phyloP scores from a whole-genome alignment of 2,113 vertebrate genomes.

The Pachypanchax playfairii region DNA sequence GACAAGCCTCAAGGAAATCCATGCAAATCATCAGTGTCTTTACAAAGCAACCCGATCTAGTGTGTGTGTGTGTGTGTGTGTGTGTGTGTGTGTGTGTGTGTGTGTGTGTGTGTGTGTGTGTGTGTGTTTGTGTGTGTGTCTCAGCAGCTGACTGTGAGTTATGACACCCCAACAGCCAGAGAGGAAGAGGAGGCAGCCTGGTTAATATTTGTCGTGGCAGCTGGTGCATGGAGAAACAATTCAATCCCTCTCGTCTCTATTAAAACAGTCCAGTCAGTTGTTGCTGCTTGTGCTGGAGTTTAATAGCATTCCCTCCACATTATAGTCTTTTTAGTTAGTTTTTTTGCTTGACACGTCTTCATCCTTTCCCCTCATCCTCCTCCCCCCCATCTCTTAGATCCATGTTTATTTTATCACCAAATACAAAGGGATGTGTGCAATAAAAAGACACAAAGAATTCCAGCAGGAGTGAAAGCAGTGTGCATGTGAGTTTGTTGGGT shows the following conservation, averaged over 20 bases:
- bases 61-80: constrained; percentile 10
- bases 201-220: constrained; percentile 67
- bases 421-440: constrained; percentile 39
- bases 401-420: constrained; percentile 36
- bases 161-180: constrained; percentile 32
- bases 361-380: background rate
- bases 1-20: background rate
- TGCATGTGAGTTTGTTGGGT: constrained; percentile 40
- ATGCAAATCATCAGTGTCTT: constrained; percentile 4
- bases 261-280: background rate
- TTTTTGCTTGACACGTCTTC: background rate
- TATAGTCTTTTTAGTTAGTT: constrained; percentile 7
- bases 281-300: constrained; percentile 14
- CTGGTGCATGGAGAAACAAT: constrained; percentile 55
- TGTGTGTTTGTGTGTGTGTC: constrained; percentile 19
- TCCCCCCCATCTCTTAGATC: constrained; percentile 4
- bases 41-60: background rate
- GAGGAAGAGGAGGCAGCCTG: constrained; percentile 40
- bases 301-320: constrained; percentile 18
- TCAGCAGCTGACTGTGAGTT: constrained; percentile 38
- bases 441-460: constrained; percentile 15
- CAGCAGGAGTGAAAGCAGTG: constrained; percentile 30
- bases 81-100: background rate
- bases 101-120: constrained; percentile 16
- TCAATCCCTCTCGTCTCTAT: constrained; percentile 28